Evolutionary conservation across 2,797 vertebrate species (phyloP), one percentile per base, ranked within the genome.

Genomic region (Phoeniculus purpureus): DNA sequence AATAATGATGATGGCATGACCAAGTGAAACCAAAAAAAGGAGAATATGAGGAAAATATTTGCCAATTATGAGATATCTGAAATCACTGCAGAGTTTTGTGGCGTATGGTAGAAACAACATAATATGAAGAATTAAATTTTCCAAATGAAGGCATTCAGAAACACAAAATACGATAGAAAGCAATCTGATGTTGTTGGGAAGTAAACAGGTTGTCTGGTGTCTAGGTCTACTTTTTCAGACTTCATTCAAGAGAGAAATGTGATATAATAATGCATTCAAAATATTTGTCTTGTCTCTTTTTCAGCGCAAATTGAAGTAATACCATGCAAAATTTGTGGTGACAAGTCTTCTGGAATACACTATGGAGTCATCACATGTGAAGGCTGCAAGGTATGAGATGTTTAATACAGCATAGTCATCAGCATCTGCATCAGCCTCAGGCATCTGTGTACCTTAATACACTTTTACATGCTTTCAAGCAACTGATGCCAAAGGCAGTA

Each of bases 251-350:
- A 91, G 89, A 92, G 32, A 80, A 89, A 88, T 71, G 8, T 89
- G 90, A 76, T 32, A 59, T 73, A 66, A 60, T 56, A 71, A 40
- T 51, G 31, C 86, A 77, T 74, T 94, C 62, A 94, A 95, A 96
- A 90, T 96, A 55, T 34, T 54, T 93, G 25, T 93, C 82, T 96
- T 90, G 15, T 67, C 87, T 82, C 94, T 93, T 93, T 97, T 98
- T 93, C 98, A 99, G 99, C 99, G 95, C 99, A 99, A 99, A 99
- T 99, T 96, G 99, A 99, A 99, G 99, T 99, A 94, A 99, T 99
- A 99, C 99, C 99, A 97, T 99, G 99, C 98, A 99, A 99, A 98
- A 99, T 99, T 97, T 99, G 99, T 96, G 99, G 99, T 96, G 99
- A 99, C 98, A 99, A 99, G 96, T 99, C 99, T 94, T 99, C 99